Evolutionary conservation across 2,113 vertebrate species (phyloP).

Genomic region (Alethe diademata): DNA sequence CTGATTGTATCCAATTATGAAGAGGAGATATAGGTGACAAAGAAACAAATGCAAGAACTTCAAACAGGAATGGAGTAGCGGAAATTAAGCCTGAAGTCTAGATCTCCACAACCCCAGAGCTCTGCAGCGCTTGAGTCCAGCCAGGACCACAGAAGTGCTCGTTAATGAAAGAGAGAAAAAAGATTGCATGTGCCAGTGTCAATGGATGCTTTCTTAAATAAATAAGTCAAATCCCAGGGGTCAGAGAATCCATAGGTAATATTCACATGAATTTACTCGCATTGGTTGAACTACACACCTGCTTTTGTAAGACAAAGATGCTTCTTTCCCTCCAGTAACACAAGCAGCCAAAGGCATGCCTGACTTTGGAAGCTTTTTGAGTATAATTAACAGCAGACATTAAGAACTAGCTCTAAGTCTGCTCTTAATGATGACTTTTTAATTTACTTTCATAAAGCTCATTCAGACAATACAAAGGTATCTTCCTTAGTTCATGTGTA

Average conservation of each 20-base stretch:
- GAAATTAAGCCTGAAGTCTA: not conserved
- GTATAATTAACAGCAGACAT: not conserved
- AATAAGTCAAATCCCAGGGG: not conserved
- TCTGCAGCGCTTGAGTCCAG: not conserved
- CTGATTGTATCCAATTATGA: not conserved
- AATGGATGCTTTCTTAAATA: not conserved
- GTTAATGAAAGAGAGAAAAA: not conserved
- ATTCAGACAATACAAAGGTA: not conserved
- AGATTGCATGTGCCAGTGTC: not conserved
- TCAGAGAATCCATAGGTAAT: not conserved
- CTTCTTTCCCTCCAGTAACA: not conserved
- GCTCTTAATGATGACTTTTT: not conserved
- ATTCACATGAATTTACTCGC: not conserved
- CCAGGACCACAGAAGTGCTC: not conserved
- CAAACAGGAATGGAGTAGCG: not conserved
- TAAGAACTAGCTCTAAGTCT: not conserved
- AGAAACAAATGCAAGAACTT: not conserved
- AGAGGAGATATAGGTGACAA: not conserved
- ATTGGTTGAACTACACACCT: not conserved
- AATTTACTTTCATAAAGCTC: not conserved
- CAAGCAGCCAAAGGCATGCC: not conserved
- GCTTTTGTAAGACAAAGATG: not conserved
- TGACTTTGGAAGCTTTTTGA: not conserved
- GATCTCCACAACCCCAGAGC: not conserved
- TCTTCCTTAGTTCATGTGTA: not conserved